phyloP scores from a whole-genome alignment of 2,888 invertebrate genomes.

The Perithous albicinctus region DNA sequence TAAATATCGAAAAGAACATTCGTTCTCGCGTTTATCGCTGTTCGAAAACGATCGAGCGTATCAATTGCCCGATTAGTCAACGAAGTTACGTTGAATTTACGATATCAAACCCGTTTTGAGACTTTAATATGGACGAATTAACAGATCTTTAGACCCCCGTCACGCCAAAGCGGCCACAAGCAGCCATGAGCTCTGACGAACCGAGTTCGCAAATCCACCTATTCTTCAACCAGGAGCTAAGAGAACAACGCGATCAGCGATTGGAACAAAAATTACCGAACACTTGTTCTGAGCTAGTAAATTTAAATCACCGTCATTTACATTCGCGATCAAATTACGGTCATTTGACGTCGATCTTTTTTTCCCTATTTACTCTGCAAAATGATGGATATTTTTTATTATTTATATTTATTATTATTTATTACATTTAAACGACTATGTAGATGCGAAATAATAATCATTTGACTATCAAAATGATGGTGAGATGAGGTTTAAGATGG shows the following conservation, averaged over 20 bases:
- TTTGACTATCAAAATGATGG: too few relatives aligned
- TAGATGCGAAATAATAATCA: too few relatives aligned
- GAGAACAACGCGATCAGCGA: background rate
- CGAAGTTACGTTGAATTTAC: background rate
- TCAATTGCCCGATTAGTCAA: background rate
- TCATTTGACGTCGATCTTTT: background rate
- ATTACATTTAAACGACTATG: too few relatives aligned
- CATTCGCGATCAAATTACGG: background rate
- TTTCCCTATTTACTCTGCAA: background rate
- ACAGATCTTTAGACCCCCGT: conserved; percentile 61
- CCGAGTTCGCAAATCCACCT: conserved; percentile 48
- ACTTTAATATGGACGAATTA: conserved; percentile 26
- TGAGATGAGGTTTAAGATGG: too few relatives aligned
- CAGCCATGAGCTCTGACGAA: conserved; percentile 44
- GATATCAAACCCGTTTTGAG: background rate
- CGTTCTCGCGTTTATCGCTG: conserved; percentile 72
- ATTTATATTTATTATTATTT: too few relatives aligned
- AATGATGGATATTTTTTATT: background rate
- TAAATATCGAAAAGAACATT: conserved; percentile 77
- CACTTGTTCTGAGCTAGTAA: background rate
- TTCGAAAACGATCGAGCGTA: background rate
- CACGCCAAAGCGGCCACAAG: conserved; percentile 68
- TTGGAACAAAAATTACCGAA: background rate
- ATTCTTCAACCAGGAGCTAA: background rate
- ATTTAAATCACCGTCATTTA: background rate